phyloP scores from a whole-genome alignment of 2,113 vertebrate species.

The Penelope pileata region DNA sequence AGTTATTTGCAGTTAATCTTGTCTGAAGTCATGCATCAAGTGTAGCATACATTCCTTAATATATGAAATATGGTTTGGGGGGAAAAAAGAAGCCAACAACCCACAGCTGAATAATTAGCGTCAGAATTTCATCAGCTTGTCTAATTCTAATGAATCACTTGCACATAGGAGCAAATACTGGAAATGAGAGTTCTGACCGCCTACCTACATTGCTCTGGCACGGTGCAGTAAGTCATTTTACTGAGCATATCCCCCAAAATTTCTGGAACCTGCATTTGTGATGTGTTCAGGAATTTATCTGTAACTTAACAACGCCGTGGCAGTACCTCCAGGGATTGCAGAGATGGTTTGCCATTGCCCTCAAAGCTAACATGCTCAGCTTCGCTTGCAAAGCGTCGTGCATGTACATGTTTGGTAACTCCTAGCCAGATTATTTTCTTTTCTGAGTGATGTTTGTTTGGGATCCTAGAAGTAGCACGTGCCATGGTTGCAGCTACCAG shows the following conservation, averaged over 20 bases:
- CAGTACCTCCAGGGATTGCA: background rate
- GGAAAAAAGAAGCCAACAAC: background rate
- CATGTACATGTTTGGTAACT: background rate
- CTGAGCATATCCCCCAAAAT: background rate
- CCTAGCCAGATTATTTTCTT: background rate
- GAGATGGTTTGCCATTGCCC: background rate
- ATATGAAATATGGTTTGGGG: background rate
- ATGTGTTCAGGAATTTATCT: background rate
- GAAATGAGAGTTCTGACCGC: background rate
- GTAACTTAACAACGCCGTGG: background rate
- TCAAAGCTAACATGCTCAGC: background rate
- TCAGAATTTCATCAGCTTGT: background rate
- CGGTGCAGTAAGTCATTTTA: background rate
- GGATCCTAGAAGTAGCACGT: background rate
- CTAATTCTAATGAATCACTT: background rate
- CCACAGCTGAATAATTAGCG: background rate
- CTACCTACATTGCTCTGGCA: background rate
- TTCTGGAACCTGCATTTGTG: background rate
- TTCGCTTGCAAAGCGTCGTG: background rate
- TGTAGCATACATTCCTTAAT: background rate
- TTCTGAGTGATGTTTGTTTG: background rate
- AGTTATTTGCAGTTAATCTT: conserved; percentile 55
- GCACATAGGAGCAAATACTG: background rate
- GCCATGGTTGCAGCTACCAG: background rate
- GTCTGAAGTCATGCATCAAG: conserved; percentile 42